phyloP scores from a whole-genome alignment of 2,888 invertebrate genomes.

The Andrena flavipes region DNA sequence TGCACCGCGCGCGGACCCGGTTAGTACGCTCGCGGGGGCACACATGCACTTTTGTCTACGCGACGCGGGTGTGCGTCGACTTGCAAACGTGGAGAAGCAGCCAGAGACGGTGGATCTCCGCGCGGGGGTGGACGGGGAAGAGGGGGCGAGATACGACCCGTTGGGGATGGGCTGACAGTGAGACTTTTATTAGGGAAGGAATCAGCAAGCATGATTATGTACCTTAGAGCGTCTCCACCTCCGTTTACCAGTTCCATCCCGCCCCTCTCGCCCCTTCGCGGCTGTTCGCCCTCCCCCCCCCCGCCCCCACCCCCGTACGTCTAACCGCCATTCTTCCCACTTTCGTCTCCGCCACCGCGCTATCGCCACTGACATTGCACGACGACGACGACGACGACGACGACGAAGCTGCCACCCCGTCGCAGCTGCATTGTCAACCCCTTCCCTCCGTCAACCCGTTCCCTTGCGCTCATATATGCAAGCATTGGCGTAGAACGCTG shows the following conservation, averaged over 20 bases:
- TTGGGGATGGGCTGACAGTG: constrained; percentile 76
- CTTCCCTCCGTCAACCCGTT: constrained; percentile 48
- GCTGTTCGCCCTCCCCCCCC: constrained; percentile 27
- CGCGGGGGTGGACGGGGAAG: background rate
- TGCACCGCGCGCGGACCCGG: constrained; percentile 68
- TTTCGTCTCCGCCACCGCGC: constrained; percentile 48
- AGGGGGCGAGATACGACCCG: constrained; percentile 63
- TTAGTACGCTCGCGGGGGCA: constrained; percentile 39
- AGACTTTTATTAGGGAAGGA: constrained; percentile 85
- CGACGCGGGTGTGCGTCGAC: constrained; percentile 24
- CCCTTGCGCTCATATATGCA: constrained; percentile 68
- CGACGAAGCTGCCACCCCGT: constrained; percentile 67
- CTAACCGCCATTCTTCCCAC: constrained; percentile 54
- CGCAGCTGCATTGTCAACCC: constrained; percentile 74
- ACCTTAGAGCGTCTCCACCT: constrained; percentile 82
- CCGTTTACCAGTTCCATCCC: constrained; percentile 61
- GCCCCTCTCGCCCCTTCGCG: constrained; percentile 13
- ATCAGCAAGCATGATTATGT: constrained; percentile 85
- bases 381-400: constrained; percentile 62
- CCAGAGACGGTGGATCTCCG: constrained; percentile 23
- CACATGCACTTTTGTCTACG: constrained; percentile 55
- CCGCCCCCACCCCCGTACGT: constrained; percentile 31
- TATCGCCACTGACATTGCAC: constrained; percentile 63
- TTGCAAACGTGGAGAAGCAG: constrained; percentile 23
- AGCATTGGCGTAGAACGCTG: constrained; percentile 75